Evolutionary conservation across 2,797 vertebrate genomes (phyloP), one percentile per base, ranked within the genome.

Genomic region (Anguilla megastoma): DNA sequence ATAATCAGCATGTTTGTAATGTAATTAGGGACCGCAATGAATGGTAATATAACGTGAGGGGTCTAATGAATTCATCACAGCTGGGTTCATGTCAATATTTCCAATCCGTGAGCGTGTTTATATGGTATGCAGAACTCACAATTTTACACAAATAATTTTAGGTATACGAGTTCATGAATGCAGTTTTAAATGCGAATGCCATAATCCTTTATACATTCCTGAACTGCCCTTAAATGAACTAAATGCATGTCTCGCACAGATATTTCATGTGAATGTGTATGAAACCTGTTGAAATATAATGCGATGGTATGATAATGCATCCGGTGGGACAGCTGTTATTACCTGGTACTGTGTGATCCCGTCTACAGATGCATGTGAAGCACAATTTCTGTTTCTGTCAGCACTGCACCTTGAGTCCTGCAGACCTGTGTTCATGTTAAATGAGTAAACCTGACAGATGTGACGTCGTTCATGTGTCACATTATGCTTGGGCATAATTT

Each of bases 1-100:
- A 88, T 87, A 79, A 86, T 85, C 85, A 89, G 87, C 91, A 89
- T 89, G 86, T 89, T 74, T 87, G 58, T 85, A 86, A 86, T 89
- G 89, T 88, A 91, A 90, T 89, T 83, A 88, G 71, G 88, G 89
- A 89, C 89, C 66, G 86, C 86, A 87, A 48, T 85, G 86, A 79
- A 88, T 84, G 36, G 83, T 88, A 41, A 87, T 89, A 41, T 90
- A 88, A 90, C 86, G 83, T 33, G 80, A 89, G 63, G 74, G 21
- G 60, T 79, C 52, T n/a, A 82, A 84, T 50, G 21, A 50, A 48
- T 24, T 21, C 41, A 48, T n/a, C 36, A 45, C 41, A 48, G 74
- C 33, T 36, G 74, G 18, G 33, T 79, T 41, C 16, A 36, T 41
- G 33, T 6, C 33, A 36, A 18, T 41, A 33, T 41, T 79, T 79